These are phyloP conservation scores for Protomyctophum bolini DNA, from an alignment of 2,113 vertebrate species.

Conservation along the genomic window DNA sequence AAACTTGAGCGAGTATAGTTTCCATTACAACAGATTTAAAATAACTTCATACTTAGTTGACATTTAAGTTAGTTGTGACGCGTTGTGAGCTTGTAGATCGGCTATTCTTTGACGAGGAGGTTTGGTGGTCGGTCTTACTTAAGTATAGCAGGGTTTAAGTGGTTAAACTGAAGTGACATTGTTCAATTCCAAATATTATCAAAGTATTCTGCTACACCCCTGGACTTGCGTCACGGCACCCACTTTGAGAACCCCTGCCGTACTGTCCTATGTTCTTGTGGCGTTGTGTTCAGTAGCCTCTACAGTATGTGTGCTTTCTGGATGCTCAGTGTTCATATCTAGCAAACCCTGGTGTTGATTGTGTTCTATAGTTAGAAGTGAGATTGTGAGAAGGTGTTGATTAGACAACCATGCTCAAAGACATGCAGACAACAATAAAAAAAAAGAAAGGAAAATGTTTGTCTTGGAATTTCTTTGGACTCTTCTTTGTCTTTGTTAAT, in stretches of 20 bases:
- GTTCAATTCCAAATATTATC: too few relatives aligned
- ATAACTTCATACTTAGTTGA: too few relatives aligned
- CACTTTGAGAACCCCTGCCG: background rate
- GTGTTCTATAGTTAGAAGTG: conserved; percentile 28
- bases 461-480: background rate
- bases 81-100: conserved; percentile 10
- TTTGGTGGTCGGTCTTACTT: too few relatives aligned
- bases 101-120: too few relatives aligned
- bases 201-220: too few relatives aligned
- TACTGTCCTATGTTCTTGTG: conserved; percentile 39
- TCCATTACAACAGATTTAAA: too few relatives aligned
- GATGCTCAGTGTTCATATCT: conserved; percentile 32
- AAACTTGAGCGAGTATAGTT: too few relatives aligned
- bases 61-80: conserved; percentile 24
- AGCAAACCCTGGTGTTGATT: conserved; percentile 32
- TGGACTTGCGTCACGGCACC: too few relatives aligned
- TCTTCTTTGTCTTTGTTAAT: conserved; percentile 1
- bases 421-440: conserved; percentile 59
- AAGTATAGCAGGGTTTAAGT: too few relatives aligned
- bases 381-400: conserved; percentile 29
- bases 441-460: conserved; percentile 30
- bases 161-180: too few relatives aligned
- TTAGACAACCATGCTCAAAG: conserved; percentile 45
- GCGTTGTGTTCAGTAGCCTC: conserved; percentile 32
- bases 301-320: background rate